phyloP scores from a whole-genome alignment of 2,888 invertebrate genomes.

The Diarsia mendica region DNA sequence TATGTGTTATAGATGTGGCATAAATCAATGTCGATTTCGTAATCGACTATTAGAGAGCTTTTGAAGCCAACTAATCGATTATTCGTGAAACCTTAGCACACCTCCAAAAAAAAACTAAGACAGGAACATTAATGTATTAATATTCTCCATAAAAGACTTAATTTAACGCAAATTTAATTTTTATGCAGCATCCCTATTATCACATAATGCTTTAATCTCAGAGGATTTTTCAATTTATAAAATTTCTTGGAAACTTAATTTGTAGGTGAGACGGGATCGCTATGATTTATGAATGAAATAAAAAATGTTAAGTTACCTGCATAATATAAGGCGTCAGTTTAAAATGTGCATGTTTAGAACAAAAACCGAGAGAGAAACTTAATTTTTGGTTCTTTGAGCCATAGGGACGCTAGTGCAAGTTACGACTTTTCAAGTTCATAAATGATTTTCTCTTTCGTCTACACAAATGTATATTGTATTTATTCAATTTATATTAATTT shows the following conservation, averaged over 20 bases:
- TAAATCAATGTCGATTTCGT: conserved; percentile 22
- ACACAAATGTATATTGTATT: conserved; percentile 10
- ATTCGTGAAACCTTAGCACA: conserved; percentile 26
- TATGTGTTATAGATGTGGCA: background rate
- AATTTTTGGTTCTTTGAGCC: conserved; percentile 19
- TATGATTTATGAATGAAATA: conserved; percentile 72
- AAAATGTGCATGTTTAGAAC: conserved; percentile 58
- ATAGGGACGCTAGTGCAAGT: background rate
- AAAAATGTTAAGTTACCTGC: conserved; percentile 61
- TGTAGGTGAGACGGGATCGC: conserved; percentile 70
- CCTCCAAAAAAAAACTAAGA: conserved; percentile 31
- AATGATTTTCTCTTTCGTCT: conserved; percentile 1
- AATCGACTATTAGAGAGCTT: conserved; percentile 17
- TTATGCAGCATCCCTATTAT: conserved; percentile 73
- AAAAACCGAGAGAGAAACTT: conserved; percentile 11
- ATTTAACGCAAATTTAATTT: conserved; percentile 79
- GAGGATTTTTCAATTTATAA: conserved; percentile 78
- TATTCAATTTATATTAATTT: conserved; percentile 7
- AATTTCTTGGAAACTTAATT: conserved; percentile 74
- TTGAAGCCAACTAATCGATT: conserved; percentile 34
- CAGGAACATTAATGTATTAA: conserved; percentile 56
- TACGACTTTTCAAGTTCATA: conserved; percentile 9
- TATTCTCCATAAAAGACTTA: conserved; percentile 68
- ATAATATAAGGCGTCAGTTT: conserved; percentile 43
- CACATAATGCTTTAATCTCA: conserved; percentile 71